phyloP scores from a whole-genome alignment of 1,140 invertebrate species.

The Oryctes rhinoceros region DNA sequence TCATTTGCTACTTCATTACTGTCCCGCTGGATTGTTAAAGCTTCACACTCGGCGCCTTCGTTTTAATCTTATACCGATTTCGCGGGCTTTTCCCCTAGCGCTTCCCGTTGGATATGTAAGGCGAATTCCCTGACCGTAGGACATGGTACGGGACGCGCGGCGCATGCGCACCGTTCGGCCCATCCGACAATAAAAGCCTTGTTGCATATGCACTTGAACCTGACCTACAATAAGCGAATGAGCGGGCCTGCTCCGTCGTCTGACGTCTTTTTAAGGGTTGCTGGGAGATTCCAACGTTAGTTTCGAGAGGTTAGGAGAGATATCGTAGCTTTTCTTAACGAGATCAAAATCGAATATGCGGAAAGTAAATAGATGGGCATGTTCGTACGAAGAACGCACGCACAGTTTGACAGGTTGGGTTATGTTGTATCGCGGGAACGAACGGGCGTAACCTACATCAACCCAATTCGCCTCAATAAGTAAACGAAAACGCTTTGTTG shows the following conservation, averaged over 20 bases:
- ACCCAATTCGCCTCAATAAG: slow-evolving; percentile 41
- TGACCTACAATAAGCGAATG: slow-evolving; percentile 56
- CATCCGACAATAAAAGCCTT: slow-evolving; percentile 50
- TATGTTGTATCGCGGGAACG: slow-evolving; percentile 43
- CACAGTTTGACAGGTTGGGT: slow-evolving; percentile 44
- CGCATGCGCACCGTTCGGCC: slow-evolving; percentile 49
- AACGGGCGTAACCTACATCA: slow-evolving; percentile 55
- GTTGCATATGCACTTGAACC: slow-evolving; percentile 60
- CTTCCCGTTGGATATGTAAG: not conserved
- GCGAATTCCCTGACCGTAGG: slow-evolving; percentile 36
- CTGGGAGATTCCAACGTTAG: not conserved
- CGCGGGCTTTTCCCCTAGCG: not conserved
- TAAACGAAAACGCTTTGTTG: slow-evolving; percentile 44
- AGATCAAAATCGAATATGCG: not conserved
- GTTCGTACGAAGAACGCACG: too few species aligned
- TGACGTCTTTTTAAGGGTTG: not conserved
- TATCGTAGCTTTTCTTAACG: not conserved
- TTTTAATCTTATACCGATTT: too few species aligned
- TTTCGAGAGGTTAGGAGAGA: not conserved
- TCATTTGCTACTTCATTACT: too few species aligned
- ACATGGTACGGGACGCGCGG: slow-evolving; percentile 30
- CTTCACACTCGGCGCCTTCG: too few species aligned
- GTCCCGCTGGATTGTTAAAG: too few species aligned
- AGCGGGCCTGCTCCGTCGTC: slow-evolving; percentile 30
- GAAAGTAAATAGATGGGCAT: not conserved